phyloP scores from a whole-genome alignment of 1,140 invertebrate species.

The Leptinotarsa texana region DNA sequence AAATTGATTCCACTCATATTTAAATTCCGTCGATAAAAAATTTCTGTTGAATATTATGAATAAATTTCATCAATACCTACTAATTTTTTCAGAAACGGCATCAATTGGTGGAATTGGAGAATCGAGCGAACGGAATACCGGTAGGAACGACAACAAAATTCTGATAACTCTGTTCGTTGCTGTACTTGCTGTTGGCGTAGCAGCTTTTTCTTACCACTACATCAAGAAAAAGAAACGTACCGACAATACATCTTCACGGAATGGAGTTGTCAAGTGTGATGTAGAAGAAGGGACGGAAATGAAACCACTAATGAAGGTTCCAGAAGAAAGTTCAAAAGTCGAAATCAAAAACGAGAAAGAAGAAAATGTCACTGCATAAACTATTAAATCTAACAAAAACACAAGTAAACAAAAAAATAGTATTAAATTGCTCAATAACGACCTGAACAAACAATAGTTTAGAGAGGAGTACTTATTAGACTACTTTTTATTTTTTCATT shows the following conservation, averaged over 20 bases:
- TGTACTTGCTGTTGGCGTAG: slow-evolving; percentile 57
- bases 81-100: slow-evolving; percentile 26
- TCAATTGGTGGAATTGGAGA: slow-evolving; percentile 23
- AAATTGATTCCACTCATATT: too few species aligned
- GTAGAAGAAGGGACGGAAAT: slow-evolving; percentile 44
- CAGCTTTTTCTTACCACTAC: slow-evolving; percentile 58
- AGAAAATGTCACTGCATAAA: slow-evolving; percentile 12
- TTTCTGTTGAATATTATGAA: too few species aligned
- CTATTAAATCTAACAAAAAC: slow-evolving; percentile 21
- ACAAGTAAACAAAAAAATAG: slow-evolving; percentile 15
- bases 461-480: too few species aligned
- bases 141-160: slow-evolving; percentile 40
- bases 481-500: too few species aligned
- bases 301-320: slow-evolving; percentile 45
- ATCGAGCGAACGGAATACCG: slow-evolving; percentile 24
- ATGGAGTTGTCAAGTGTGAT: slow-evolving; percentile 40
- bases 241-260: slow-evolving; percentile 30
- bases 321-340: slow-evolving; percentile 19
- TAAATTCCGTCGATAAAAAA: too few species aligned
- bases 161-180: slow-evolving; percentile 57
- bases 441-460: background rate
- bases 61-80: background rate
- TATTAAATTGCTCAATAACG: slow-evolving; percentile 1
- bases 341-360: slow-evolving; percentile 35
- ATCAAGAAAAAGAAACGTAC: slow-evolving; percentile 43